These are phyloP conservation scores for Charina bottae DNA, from an alignment of 2,113 vertebrate species.

Conservation along the genomic window DNA sequence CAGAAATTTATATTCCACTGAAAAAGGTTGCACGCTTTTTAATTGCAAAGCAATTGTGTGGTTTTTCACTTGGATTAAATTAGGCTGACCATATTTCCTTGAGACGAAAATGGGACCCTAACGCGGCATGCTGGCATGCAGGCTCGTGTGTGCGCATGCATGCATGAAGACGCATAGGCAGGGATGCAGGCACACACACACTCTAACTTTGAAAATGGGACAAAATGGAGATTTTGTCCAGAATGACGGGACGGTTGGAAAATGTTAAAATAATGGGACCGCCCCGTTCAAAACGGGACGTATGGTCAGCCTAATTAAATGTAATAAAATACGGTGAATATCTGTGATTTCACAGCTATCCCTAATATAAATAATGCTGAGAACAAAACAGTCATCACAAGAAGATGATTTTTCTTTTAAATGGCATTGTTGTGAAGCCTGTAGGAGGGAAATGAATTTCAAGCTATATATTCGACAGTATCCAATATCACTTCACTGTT, in stretches of 20 bases:
- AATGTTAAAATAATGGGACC: too few relatives aligned
- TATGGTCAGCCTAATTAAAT: too few relatives aligned
- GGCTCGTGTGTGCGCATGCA: too few relatives aligned
- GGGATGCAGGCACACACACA: too few relatives aligned
- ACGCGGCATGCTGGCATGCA: too few relatives aligned
- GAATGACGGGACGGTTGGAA: too few relatives aligned
- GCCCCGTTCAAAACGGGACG: too few relatives aligned
- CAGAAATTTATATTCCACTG: not conserved
- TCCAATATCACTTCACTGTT: not conserved
- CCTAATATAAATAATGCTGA: not conserved
- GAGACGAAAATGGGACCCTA: too few relatives aligned
- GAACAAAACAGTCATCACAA: not conserved
- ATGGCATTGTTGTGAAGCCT: not conserved
- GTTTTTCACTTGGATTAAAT: not conserved
- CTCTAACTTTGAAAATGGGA: too few relatives aligned
- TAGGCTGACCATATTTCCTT: too few relatives aligned
- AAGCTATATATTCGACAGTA: not conserved
- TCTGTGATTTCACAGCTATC: rapidly evolving
- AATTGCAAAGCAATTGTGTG: not conserved
- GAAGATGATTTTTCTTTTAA: not conserved
- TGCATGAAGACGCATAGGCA: too few relatives aligned
- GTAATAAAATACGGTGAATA: not conserved
- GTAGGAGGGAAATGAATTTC: not conserved
- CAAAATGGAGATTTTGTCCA: too few relatives aligned
- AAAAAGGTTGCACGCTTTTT: not conserved